These are phyloP conservation scores for Setophaga kirtlandii DNA, from an alignment of 2,113 vertebrate genomes.

Conservation along the genomic window DNA sequence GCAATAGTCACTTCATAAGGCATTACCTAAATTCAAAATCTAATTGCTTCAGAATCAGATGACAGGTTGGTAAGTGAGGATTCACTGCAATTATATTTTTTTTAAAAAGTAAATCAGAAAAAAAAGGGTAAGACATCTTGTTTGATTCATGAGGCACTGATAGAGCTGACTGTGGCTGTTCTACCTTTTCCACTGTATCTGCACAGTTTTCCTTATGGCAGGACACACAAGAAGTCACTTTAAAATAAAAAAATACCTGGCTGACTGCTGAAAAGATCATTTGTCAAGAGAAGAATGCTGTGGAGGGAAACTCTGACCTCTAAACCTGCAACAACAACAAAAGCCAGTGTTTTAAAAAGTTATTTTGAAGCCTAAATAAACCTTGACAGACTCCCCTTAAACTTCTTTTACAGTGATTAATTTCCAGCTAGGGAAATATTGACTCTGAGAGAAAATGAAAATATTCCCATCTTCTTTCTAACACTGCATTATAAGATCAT, in stretches of 20 bases:
- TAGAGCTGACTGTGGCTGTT: not conserved
- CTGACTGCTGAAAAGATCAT: slow-evolving; percentile 38
- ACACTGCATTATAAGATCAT: slow-evolving; percentile 31
- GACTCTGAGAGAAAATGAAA: slow-evolving; percentile 60
- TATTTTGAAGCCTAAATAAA: slow-evolving; percentile 66
- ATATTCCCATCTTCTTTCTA: slow-evolving; percentile 56
- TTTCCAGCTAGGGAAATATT: slow-evolving; percentile 51
- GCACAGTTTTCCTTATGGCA: not conserved
- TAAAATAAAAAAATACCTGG: slow-evolving; percentile 55
- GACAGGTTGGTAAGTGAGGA: not conserved
- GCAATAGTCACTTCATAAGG: not conserved
- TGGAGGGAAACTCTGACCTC: slow-evolving; percentile 50
- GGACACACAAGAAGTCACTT: slow-evolving; percentile 61
- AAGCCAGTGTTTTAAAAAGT: slow-evolving; percentile 46
- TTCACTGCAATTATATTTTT: not conserved
- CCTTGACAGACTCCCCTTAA: slow-evolving; percentile 62
- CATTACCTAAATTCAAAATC: not conserved
- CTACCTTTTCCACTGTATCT: not conserved
- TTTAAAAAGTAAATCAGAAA: not conserved
- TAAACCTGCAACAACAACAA: slow-evolving; percentile 61
- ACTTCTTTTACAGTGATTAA: slow-evolving; percentile 54
- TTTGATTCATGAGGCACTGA: not conserved
- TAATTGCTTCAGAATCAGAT: not conserved
- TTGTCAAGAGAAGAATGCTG: slow-evolving; percentile 63
- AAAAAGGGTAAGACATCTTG: not conserved